These are phyloP conservation scores for Labroides dimidiatus DNA, from an alignment of 2,797 vertebrate species.

Conservation along the genomic window DNA sequence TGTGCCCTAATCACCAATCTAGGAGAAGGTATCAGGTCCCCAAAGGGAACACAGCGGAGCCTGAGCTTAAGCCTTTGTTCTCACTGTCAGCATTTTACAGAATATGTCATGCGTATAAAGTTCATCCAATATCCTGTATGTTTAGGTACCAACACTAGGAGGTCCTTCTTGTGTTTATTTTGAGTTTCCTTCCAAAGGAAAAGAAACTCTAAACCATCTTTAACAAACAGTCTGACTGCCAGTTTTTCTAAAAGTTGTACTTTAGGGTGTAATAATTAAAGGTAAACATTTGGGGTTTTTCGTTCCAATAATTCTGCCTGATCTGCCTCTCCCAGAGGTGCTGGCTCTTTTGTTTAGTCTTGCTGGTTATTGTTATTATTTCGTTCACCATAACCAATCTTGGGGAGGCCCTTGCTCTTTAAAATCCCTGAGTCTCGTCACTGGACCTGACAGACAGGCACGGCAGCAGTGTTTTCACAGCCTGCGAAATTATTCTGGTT, in stretches of 20 bases:
- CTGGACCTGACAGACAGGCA: constrained; percentile 88
- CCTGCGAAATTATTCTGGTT: constrained; percentile 95
- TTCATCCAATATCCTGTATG: constrained; percentile 72
- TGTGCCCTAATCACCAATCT: constrained; percentile 85
- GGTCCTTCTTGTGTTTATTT: constrained; percentile 63
- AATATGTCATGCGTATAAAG: constrained; percentile 75
- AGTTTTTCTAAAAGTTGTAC: constrained; percentile 46
- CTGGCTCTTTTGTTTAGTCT: constrained; percentile 81
- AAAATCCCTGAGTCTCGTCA: constrained; percentile 83
- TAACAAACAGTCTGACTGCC: constrained; percentile 49
- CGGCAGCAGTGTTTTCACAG: constrained; percentile 94
- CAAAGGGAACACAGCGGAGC: constrained; percentile 68
- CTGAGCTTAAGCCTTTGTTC: constrained; percentile 75
- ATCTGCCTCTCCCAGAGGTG: constrained; percentile 66
- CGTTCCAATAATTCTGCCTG: constrained; percentile 70
- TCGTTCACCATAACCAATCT: constrained; percentile 79
- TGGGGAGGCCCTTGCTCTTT: constrained; percentile 78
- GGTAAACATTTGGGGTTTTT: constrained; percentile 70
- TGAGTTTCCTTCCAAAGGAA: constrained; percentile 15
- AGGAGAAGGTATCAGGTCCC: constrained; percentile 79
- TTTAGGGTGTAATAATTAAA: constrained; percentile 76
- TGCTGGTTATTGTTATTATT: constrained; percentile 84
- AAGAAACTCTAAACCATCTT: constrained; percentile 43
- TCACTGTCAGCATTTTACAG: constrained; percentile 80
- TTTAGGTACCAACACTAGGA: constrained; percentile 65